Conservation (phyloP, 92 coral and sea anemone genomes). For the Porites divaricata region DNA sequence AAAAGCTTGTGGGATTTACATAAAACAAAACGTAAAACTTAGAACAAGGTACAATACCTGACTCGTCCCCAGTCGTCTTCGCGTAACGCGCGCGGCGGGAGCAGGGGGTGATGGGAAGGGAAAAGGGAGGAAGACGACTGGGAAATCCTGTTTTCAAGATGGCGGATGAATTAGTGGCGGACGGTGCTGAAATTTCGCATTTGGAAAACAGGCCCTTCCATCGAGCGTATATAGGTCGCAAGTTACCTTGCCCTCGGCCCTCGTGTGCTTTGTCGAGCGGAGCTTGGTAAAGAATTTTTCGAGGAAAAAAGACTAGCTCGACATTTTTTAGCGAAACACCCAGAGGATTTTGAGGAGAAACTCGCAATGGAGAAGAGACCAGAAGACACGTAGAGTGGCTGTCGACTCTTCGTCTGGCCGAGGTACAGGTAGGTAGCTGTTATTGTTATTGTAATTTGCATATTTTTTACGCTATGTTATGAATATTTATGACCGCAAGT, state of each 20-base stretch:
- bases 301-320: too few relatives aligned
- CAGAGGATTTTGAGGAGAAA: background rate
- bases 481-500: background rate
- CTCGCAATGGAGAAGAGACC: constrained; percentile 1
- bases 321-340: too few relatives aligned
- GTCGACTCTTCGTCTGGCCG: background rate
- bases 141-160: constrained; percentile 2
- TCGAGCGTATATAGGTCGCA: background rate
- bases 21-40: too few relatives aligned
- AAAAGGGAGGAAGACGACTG: background rate
- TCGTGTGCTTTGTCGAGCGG: background rate
- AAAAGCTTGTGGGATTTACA: too few relatives aligned
- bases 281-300: background rate
- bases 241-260: background rate
- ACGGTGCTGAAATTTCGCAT: background rate
- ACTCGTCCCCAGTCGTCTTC: too few relatives aligned
- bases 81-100: too few relatives aligned
- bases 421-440: constrained; percentile 1
- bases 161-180: background rate
- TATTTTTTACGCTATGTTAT: too few relatives aligned
- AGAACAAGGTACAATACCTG: too few relatives aligned
- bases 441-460: background rate
- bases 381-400: constrained; percentile 1
- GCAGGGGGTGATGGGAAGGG: constrained; percentile 5
- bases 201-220: background rate